These are phyloP conservation scores for Mormyrops boulengeri DNA, from an alignment of 2,797 vertebrate genomes.

Conservation along the genomic window DNA sequence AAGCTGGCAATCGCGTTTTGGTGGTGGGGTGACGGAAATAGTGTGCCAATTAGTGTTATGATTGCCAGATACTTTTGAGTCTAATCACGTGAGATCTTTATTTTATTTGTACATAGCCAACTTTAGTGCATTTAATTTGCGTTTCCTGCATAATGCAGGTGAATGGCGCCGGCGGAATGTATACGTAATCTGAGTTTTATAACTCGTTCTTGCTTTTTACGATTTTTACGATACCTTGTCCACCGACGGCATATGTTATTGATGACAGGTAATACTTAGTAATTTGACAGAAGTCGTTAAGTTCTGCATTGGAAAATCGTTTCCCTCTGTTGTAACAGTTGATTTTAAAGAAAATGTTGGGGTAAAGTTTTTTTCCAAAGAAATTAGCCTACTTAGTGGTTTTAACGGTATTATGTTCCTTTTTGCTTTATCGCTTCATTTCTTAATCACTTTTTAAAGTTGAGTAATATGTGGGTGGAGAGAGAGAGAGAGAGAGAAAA, in stretches of 20 bases:
- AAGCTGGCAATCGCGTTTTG: background rate
- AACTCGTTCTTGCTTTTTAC: background rate
- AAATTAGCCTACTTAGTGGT: background rate
- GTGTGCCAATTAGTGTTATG: background rate
- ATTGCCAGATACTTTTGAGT: background rate
- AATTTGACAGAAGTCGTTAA: background rate
- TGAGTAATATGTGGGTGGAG: background rate
- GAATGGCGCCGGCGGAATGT: background rate
- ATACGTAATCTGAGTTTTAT: background rate
- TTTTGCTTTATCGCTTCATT: background rate
- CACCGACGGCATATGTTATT: background rate
- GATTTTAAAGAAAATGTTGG: background rate
- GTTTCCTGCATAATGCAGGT: background rate
- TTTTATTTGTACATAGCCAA: background rate
- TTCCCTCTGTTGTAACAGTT: background rate
- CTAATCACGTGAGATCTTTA: background rate
- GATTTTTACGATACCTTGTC: background rate
- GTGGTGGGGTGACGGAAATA: background rate
- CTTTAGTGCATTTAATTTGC: background rate
- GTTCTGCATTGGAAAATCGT: background rate
- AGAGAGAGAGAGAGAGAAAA: background rate
- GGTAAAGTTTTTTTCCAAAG: background rate
- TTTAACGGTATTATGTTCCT: background rate
- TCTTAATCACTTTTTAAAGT: background rate
- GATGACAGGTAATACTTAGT: background rate